Base-by-base conservation (phyloP, 2,888 invertebrate species). In the Phoenoteleia sp. region DNA sequence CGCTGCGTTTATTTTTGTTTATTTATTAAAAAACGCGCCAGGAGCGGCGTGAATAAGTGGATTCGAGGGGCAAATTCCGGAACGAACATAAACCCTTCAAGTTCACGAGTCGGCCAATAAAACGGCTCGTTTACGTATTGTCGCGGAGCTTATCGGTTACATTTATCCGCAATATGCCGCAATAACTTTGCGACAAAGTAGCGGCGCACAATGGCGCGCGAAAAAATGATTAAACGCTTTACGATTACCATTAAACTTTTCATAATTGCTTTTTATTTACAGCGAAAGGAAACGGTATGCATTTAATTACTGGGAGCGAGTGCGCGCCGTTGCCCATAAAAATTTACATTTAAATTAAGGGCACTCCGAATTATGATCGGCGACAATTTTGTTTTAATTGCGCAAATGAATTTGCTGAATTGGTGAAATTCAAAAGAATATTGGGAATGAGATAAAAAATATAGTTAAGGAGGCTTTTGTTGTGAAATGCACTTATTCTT, bases 271-370 rank as follows among this genome's bases (percentile, higher is more conserved):
- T 75, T 75, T 75, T 64, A 75, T 81, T 75, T 81, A 62, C 66
- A 74, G 25, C 27, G 19, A 29, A 33, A 52, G 45, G 49, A 81
- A 75, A 56, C 49, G 67, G 67, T 67, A 49, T 60, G 66, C 81
- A 66, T 58, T 81, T 66, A 74, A 81, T 81, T 81, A 81, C 81
- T 52, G 49, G 25, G 58, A 67, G 58, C 52, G 60, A 81, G 52
- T 11, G 17, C 33, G 52, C 62, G 72, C 1, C 62, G 23, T 17
- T 47, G 54, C 23, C 33, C 71, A 74, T 74, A 67, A 81, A 81
- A 81, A 74, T 81, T 81, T 81, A 74, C 74, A 81, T 81, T 64
- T 81, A 81, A 74, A 81, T 81, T 81, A 67, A 71, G 58, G 21
- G 39, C 19, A 49, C 47, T 27, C 36, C 64, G 56, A 81, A 81